phyloP scores from a whole-genome alignment of 2,888 invertebrate species.

The Stenichneumon culpator region DNA sequence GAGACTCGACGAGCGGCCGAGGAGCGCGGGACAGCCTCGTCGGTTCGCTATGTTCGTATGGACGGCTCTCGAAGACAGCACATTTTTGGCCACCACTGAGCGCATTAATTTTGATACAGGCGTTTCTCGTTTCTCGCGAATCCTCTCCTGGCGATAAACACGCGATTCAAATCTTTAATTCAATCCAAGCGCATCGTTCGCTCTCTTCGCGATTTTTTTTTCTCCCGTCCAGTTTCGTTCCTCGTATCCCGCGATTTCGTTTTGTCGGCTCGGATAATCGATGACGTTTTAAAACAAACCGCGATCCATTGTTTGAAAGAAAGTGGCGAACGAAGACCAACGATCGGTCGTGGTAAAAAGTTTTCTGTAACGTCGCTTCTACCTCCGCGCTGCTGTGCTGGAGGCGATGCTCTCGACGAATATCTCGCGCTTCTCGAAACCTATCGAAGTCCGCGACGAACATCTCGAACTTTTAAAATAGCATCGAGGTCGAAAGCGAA shows the following conservation, averaged over 20 bases:
- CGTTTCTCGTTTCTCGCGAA: conserved; percentile 40
- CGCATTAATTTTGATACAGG: conserved; percentile 69
- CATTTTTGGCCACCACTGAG: conserved; percentile 71
- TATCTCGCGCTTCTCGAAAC: conserved; percentile 43
- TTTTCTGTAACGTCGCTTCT: not conserved
- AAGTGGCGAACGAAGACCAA: not conserved
- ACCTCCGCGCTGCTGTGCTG: not conserved
- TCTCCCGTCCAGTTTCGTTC: not conserved
- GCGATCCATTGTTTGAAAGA: not conserved
- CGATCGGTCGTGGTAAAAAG: not conserved
- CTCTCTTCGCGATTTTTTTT: not conserved
- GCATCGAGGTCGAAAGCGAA: conserved; percentile 76
- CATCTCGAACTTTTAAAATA: conserved; percentile 76
- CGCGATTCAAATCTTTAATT: conserved; percentile 18
- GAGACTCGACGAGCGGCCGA: conserved; percentile 12
- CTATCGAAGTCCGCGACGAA: conserved; percentile 54
- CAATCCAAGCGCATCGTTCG: not conserved
- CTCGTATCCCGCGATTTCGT: not conserved
- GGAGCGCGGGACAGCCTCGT: conserved; percentile 29
- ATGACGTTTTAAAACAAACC: not conserved
- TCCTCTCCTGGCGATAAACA: conserved; percentile 1
- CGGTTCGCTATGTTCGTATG: conserved; percentile 37
- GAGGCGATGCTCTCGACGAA: conserved; percentile 22
- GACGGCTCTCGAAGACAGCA: conserved; percentile 70
- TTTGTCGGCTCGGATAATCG: not conserved